These are phyloP conservation scores for Nesospiza acunhae DNA, from an alignment of 2,113 vertebrate genomes.

Conservation along the genomic window DNA sequence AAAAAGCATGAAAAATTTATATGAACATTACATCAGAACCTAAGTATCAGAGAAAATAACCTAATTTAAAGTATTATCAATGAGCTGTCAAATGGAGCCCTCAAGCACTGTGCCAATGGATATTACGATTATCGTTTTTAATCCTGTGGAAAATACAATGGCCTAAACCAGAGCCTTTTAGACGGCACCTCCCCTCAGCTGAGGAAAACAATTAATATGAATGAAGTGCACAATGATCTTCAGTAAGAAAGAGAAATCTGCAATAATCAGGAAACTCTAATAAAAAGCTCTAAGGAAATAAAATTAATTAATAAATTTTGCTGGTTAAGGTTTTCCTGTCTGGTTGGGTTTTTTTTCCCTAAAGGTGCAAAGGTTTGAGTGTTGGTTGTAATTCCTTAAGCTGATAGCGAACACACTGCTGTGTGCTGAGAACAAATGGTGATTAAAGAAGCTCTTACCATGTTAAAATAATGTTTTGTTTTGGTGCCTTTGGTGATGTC, in stretches of 20 bases:
- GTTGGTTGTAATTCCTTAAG: background rate
- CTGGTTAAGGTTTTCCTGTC: background rate
- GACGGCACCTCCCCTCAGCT: background rate
- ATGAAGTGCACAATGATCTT: background rate
- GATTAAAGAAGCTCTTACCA: conserved; percentile 75
- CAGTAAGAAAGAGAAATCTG: background rate
- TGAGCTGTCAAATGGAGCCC: background rate
- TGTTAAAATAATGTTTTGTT: conserved; percentile 93
- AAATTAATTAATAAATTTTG: accelerated
- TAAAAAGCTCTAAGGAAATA: background rate
- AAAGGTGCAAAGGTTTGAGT: accelerated
- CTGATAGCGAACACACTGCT: background rate
- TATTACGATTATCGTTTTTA: background rate
- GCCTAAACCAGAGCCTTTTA: background rate
- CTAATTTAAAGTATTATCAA: background rate
- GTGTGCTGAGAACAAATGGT: accelerated
- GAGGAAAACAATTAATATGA: background rate
- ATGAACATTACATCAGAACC: background rate
- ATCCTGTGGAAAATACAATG: background rate
- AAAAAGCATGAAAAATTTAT: background rate
- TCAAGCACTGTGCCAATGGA: accelerated
- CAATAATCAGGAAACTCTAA: background rate
- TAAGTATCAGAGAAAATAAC: background rate
- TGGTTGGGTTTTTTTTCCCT: accelerated
- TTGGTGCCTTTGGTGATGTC: conserved; percentile 89